Percentiles rank a stretch among this genome's conserved stretches.
These are phyloP conservation scores for Rugalucina vietnamica DNA, from an alignment of 2,888 invertebrate species.

Conservation along the genomic window DNA sequence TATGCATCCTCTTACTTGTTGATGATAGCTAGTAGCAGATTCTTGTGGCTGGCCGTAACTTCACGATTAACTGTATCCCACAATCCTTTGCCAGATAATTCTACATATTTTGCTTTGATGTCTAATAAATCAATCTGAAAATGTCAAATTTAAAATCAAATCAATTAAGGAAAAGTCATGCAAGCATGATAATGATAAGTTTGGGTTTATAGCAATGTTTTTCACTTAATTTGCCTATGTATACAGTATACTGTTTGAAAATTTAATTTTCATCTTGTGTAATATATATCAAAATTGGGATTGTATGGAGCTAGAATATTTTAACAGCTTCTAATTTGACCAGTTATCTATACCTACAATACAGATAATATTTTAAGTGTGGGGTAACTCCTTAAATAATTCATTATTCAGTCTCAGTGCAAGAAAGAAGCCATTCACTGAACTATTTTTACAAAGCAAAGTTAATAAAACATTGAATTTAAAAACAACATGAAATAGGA, in stretches of 20 bases:
- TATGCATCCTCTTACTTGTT: slow-evolving; percentile 60
- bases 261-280: neutral
- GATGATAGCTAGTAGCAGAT: slow-evolving; percentile 77
- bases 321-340: neutral
- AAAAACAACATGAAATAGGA: too few relatives aligned
- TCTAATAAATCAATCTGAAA: slow-evolving; percentile 83
- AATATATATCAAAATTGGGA: neutral
- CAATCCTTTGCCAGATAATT: slow-evolving; percentile 80
- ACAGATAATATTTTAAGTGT: too few relatives aligned
- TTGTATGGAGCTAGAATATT: neutral
- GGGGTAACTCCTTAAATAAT: too few relatives aligned
- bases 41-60: slow-evolving; percentile 82
- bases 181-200: too few relatives aligned
- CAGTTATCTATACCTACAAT: too few relatives aligned
- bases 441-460: too few relatives aligned
- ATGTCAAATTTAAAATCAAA: neutral
- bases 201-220: too few relatives aligned
- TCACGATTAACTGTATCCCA: slow-evolving; percentile 80
- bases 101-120: slow-evolving; percentile 82
- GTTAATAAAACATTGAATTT: too few relatives aligned
- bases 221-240: too few relatives aligned
- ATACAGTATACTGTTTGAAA: too few relatives aligned
- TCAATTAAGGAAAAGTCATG: neutral
- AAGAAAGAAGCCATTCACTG: too few relatives aligned
- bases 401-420: too few relatives aligned